These are phyloP conservation scores for Ctenodactylus gundi DNA, from an alignment of 2,113 vertebrate genomes.

Conservation along the genomic window DNA sequence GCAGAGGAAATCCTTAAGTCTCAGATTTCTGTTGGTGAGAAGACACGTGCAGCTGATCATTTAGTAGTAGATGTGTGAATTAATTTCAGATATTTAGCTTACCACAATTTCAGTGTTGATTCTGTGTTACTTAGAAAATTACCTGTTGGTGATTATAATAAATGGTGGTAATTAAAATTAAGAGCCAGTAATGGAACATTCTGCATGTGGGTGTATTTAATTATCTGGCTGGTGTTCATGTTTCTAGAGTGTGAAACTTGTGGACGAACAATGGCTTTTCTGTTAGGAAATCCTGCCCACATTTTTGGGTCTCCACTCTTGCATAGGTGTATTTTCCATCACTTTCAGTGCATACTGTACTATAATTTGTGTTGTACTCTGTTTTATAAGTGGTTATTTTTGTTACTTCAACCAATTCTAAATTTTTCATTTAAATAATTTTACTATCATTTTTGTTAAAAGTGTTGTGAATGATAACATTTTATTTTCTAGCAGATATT, in stretches of 20 bases:
- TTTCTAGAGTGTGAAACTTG: conserved; percentile 52
- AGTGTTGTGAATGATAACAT: neutral
- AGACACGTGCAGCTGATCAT: neutral
- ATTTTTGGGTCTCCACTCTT: conserved; percentile 30
- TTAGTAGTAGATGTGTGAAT: neutral
- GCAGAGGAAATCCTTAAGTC: neutral
- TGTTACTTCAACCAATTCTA: neutral
- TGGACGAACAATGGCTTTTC: conserved; percentile 64
- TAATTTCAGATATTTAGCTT: neutral
- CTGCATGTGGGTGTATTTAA: conserved; percentile 69
- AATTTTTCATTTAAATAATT: conserved; percentile 20
- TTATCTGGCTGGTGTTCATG: conserved; percentile 63
- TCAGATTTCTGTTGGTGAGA: neutral
- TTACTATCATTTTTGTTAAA: neutral
- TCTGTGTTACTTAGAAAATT: conserved; percentile 57
- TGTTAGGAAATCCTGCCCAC: conserved; percentile 54
- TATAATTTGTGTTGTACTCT: conserved; percentile 13
- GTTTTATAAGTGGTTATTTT: conserved; percentile 7
- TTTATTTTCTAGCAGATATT: conserved; percentile 30
- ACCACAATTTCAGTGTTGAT: neutral
- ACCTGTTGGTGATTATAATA: conserved; percentile 67
- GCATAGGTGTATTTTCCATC: neutral
- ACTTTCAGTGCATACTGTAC: conserved; percentile 21
- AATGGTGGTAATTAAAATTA: conserved; percentile 69
- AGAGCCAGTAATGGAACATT: conserved; percentile 44